Base-by-base conservation (phyloP, 2,797 vertebrate species). In the Benthosema pterotum region DNA sequence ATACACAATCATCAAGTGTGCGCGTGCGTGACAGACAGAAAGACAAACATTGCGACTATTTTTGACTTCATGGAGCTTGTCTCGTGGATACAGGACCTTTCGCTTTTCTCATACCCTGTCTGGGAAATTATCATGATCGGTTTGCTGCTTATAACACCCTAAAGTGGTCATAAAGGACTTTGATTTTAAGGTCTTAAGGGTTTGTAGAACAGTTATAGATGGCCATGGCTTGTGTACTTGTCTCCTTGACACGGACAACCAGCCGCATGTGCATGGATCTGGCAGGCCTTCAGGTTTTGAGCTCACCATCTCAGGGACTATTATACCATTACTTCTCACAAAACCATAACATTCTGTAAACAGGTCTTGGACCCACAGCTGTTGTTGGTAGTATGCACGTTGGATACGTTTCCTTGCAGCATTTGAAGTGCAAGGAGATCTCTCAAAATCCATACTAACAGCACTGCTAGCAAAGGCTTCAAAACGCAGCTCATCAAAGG, bases 301-400 rank as follows among this genome's bases (percentile, higher is more conserved):
- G 43, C 3, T 45, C 43, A 14, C 43, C 2, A 45, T 45, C 43
- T 45, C 43, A 13, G 43, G 43, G 43, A 45, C 43, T 9, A 43
- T 3, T 43, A 43, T 2, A 13, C 43, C 14, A 12, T 14, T 18
- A 3, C 18, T 52, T 22, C 50, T 52, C 18, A 52, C 50, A 52
- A 52, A 52, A 19, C 50, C 17, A 52, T 52, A 52, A 52, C 18
- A 18, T 9, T 52, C 17, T 18, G 50, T 45, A 45, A 45, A 52
- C 25, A 18, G 3, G 16, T 7, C 50, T 52, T 22, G 8, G 50
- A 52, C 50, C 16, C 17, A 52, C 11, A 52, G 17, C 50, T 52
- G 16, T 19, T 52, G 50, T 13, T 52, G 50, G 11, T 52, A 52
- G 25, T 52, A 52, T 11, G 16, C 16, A 1, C 16, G 18, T 18